Evolutionary conservation across 2,797 vertebrate genomes (phyloP).

Genomic region (Argya squamiceps): DNA sequence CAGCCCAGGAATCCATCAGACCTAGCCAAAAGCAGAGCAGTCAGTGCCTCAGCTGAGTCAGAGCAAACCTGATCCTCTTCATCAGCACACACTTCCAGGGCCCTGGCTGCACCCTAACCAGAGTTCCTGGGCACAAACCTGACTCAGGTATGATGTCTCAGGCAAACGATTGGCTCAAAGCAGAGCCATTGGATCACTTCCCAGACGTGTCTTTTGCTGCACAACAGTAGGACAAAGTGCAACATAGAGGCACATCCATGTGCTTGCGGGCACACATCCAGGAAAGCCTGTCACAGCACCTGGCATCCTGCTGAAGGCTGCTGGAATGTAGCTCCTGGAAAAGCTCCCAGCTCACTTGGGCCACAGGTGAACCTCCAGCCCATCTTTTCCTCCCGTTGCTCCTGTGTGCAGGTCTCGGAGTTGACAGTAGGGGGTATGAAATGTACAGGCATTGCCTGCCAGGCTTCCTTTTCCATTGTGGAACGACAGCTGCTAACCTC

Average conservation of each 20-base stretch:
- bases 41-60: not conserved
- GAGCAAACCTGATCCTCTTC: not conserved
- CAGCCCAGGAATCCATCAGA: not conserved
- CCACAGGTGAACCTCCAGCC: not conserved
- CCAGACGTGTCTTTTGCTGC: not conserved
- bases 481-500: not conserved
- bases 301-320: not conserved
- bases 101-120: not conserved
- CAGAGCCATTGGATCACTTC: not conserved
- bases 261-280: accelerated
- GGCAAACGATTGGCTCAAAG: accelerated
- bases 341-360: not conserved
- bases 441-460: not conserved
- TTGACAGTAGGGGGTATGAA: slow-evolving; percentile 28
- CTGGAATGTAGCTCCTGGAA: not conserved
- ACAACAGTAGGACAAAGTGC: too few relatives aligned
- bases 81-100: not conserved
- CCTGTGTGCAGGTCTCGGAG: not conserved
- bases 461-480: not conserved
- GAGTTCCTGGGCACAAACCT: not conserved
- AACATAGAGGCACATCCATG: accelerated
- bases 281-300: not conserved
- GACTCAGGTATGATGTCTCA: accelerated
- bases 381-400: not conserved
- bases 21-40: not conserved